Percentiles rank a stretch among this genome's conserved stretches.
Conservation (phyloP, 2,113 vertebrate genomes). For the Puma concolor region DNA sequence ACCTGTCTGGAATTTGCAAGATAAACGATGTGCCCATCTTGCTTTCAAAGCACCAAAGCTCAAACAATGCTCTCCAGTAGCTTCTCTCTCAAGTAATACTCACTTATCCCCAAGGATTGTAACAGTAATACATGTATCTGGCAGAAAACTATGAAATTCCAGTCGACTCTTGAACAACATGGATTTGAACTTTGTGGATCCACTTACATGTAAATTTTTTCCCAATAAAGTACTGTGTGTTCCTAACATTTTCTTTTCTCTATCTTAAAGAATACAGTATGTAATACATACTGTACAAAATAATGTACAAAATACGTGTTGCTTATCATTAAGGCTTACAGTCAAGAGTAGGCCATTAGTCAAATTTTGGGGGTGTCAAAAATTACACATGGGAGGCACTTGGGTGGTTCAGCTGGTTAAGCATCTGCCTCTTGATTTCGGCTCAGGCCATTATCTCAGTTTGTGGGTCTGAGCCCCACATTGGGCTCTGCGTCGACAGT, state of each 20-base stretch:
- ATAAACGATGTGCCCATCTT: neutral
- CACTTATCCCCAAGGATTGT: neutral
- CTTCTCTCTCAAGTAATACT: slow-evolving; percentile 10
- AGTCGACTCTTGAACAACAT: neutral
- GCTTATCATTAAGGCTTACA: neutral
- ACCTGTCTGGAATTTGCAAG: slow-evolving; percentile 44
- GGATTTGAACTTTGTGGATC: neutral
- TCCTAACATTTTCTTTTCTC: neutral
- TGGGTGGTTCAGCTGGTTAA: too few species aligned
- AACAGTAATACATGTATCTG: neutral
- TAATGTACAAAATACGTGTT: neutral
- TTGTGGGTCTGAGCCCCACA: too few species aligned
- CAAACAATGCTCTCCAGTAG: neutral
- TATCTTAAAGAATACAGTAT: neutral
- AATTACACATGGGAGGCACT: neutral
- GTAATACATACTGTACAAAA: neutral
- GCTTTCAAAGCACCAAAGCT: neutral
- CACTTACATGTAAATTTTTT: neutral
- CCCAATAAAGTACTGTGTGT: neutral
- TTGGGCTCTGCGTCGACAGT: too few species aligned
- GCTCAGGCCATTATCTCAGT: too few species aligned
- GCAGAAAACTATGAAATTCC: neutral
- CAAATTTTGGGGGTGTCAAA: neutral
- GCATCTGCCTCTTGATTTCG: too few species aligned
- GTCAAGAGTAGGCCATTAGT: neutral